Percentiles rank a stretch among this genome's conserved stretches.
phyloP scores from a whole-genome alignment of 2,113 vertebrate species.

The Epinephelus fuscoguttatus region DNA sequence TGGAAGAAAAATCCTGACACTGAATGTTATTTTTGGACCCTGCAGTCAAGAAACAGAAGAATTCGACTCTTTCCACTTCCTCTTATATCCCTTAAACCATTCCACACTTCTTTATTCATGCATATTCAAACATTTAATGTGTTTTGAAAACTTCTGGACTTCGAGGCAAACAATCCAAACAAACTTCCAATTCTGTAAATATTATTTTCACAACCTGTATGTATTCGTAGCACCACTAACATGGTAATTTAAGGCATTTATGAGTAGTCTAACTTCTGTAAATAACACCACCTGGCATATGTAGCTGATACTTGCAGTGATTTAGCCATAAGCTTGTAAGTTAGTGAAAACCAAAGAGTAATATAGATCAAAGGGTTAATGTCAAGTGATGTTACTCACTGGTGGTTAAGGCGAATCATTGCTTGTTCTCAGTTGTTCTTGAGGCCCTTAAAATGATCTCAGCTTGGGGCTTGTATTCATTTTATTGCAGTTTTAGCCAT shows the following conservation, averaged over 20 bases:
- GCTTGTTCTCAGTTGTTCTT: background rate
- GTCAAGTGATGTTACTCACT: slow-evolving; percentile 6
- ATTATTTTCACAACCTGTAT: background rate
- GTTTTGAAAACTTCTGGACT: background rate
- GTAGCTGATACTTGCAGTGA: background rate
- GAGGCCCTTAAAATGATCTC: slow-evolving; percentile 15
- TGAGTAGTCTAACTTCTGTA: background rate
- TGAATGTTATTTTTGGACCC: no score
- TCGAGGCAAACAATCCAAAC: background rate
- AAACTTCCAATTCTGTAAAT: background rate
- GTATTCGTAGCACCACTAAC: background rate
- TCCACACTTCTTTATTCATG: background rate
- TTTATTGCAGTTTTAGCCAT: slow-evolving; percentile 10
- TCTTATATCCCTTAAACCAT: background rate
- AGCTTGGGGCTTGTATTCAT: slow-evolving; percentile 19
- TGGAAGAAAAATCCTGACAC: no score
- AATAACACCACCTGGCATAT: background rate
- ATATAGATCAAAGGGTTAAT: slow-evolving; percentile 3
- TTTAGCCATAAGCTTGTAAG: no score
- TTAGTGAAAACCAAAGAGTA: background rate
- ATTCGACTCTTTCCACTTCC: no score
- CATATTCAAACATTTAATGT: background rate
- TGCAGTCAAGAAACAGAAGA: no score
- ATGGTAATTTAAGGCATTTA: background rate
- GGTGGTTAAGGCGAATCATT: background rate